Evolutionary conservation across 64 coral and sea anemone species (phyloP).

Genomic region (Acropora tenuis): DNA sequence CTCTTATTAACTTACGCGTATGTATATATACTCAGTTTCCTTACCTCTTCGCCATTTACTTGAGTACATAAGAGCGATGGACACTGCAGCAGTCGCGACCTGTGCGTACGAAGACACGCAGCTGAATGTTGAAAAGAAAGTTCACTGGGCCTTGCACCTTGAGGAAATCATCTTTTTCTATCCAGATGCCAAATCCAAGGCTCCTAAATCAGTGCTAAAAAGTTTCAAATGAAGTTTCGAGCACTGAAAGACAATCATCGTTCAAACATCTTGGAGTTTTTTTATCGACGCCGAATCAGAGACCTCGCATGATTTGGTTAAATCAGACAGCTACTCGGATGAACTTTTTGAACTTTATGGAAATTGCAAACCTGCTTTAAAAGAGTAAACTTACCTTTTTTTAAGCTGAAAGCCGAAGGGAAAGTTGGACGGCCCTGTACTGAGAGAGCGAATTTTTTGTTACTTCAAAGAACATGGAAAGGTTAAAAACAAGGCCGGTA

Average conservation of each 20-base stretch:
- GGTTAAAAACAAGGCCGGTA: no score
- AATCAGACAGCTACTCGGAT: conserved; percentile 3
- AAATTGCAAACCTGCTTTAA: not conserved
- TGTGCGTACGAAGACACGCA: not conserved
- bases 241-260: not conserved
- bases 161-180: conserved; percentile 26
- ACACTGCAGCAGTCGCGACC: not conserved
- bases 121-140: not conserved
- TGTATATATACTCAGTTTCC: not conserved
- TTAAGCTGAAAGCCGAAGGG: not conserved
- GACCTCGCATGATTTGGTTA: not conserved
- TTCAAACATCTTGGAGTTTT: not conserved
- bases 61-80: not conserved
- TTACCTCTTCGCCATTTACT: not conserved
- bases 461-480: no score
- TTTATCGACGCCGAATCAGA: not conserved
- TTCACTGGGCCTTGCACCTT: conserved; percentile 23
- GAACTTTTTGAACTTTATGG: conserved; percentile 14
- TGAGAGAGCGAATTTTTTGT: no score
- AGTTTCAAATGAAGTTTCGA: not conserved
- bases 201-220: not conserved
- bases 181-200: conserved; percentile 13
- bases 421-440: no score
- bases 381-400: not conserved
- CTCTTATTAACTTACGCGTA: not conserved